Conservation (phyloP, 2,797 vertebrate species). For the Alca torda region DNA sequence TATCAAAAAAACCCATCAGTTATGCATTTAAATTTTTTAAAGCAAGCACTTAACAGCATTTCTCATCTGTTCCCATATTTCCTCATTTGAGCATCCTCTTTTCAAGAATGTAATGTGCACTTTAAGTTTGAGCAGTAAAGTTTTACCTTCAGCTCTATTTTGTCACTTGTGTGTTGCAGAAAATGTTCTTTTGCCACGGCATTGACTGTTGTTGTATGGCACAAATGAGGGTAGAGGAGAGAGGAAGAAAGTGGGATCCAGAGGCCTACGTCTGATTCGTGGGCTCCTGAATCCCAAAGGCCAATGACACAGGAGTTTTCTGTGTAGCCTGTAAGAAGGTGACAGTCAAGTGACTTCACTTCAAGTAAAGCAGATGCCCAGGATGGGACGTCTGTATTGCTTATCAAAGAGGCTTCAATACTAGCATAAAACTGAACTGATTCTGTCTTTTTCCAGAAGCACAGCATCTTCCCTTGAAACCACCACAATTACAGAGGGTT, state of each 20-base stretch:
- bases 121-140: not conserved
- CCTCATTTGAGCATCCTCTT: not conserved
- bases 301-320: not conserved
- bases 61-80: not conserved
- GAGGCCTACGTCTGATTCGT: not conserved
- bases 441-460: not conserved
- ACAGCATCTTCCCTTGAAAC: not conserved
- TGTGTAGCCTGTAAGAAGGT: not conserved
- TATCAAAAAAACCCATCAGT: not conserved
- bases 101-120: not conserved
- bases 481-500: not conserved
- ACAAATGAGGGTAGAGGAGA: not conserved
- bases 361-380: not conserved
- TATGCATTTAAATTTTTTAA: not conserved
- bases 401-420: not conserved
- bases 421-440: not conserved
- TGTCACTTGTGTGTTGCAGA: not conserved
- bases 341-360: not conserved
- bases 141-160: not conserved
- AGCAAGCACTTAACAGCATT: not conserved
- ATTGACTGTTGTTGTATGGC: not conserved
- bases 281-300: not conserved
- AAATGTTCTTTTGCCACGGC: rapidly evolving
- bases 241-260: not conserved
- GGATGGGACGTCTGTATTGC: not conserved